These are phyloP conservation scores for Melanaphis sacchari DNA, from an alignment of 1,140 invertebrate species.

Conservation along the genomic window DNA sequence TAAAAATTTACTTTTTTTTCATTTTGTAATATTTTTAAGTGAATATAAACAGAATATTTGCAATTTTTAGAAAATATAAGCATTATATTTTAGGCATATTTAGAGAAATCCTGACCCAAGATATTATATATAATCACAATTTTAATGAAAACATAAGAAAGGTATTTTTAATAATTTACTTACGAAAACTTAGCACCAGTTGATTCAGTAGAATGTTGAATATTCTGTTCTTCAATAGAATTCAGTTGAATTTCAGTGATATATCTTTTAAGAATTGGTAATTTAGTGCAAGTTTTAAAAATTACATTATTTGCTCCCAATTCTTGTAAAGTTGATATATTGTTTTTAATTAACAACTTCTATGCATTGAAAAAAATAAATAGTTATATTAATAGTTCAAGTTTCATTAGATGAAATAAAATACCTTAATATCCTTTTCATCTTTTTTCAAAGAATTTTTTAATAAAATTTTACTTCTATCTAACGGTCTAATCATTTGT, in stretches of 20 bases:
- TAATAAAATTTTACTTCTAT: conserved; percentile 33
- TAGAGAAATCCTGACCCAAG: no score
- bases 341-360: conserved; percentile 66
- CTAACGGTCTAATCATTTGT: conserved; percentile 33
- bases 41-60: no score
- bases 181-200: conserved; percentile 77
- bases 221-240: conserved; percentile 70
- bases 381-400: background rate
- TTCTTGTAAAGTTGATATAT: conserved; percentile 70
- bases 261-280: conserved; percentile 79
- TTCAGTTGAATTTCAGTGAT: conserved; percentile 75
- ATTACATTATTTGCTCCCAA: conserved; percentile 80
- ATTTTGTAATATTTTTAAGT: no score
- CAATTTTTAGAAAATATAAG: no score
- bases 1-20: no score
- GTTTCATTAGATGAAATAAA: background rate
- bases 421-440: conserved; percentile 47
- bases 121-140: background rate
- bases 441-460: conserved; percentile 39
- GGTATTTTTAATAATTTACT: conserved; percentile 65
- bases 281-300: conserved; percentile 78
- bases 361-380: conserved; percentile 58
- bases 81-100: no score
- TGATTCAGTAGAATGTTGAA: conserved; percentile 73
- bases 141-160: background rate